Evolutionary conservation across 2,797 vertebrate species (phyloP).

Genomic region (Lepilemur septentrionalis): DNA sequence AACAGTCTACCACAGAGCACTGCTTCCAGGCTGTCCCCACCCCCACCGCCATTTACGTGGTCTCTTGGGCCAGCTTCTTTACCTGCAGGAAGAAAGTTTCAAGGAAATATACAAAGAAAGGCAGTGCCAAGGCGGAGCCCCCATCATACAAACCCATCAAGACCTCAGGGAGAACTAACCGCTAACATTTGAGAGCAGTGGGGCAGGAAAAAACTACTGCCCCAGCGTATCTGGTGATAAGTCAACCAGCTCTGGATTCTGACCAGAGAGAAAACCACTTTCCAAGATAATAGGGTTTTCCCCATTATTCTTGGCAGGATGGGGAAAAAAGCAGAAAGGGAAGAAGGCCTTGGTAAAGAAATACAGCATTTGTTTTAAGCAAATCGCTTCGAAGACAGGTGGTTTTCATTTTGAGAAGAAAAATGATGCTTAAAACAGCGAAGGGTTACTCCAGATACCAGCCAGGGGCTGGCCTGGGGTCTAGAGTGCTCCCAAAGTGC

Average conservation of each 20-base stretch:
- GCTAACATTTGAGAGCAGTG: neutral
- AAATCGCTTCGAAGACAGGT: conserved; percentile 70
- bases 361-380: conserved; percentile 60
- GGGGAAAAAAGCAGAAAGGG: conserved; percentile 42
- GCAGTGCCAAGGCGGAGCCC: neutral
- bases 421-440: conserved; percentile 61
- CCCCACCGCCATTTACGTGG: neutral
- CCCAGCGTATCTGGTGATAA: conserved; percentile 43
- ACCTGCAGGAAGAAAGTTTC: neutral
- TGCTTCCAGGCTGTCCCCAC: neutral
- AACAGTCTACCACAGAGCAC: neutral
- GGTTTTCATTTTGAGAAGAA: conserved; percentile 73
- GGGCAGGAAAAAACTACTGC: conserved; percentile 1
- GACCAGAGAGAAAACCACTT: conserved; percentile 69
- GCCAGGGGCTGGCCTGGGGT: neutral
- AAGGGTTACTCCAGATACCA: neutral
- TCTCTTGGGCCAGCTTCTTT: neutral
- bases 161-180: neutral
- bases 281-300: conserved; percentile 68
- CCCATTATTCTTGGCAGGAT: conserved; percentile 74
- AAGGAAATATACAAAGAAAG: neutral
- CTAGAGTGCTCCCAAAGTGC: neutral
- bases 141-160: neutral
- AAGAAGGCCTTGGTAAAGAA: conserved; percentile 42
- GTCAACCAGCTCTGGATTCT: conserved; percentile 54